Evolutionary conservation across 1,140 invertebrate species (phyloP), one percentile per base, ranked within the genome.

Genomic region (Sminthurides bifidus): DNA sequence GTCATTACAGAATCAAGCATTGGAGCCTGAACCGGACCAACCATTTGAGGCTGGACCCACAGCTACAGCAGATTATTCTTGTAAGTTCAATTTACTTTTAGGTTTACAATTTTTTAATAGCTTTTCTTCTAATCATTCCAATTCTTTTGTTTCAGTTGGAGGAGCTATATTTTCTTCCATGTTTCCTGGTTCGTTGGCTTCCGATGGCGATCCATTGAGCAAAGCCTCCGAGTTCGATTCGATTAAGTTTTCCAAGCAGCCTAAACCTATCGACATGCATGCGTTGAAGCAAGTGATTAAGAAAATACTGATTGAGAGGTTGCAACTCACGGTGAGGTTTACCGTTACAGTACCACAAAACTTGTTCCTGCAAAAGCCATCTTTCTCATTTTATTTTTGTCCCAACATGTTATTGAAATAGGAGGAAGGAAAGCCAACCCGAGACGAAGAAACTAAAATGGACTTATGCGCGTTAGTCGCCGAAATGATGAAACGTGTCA

Each of bases 261-360:
- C 59, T 1, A 61, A 61, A 41, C 59, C 55, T 0, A 58, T 61
- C 23, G 52, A 61, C 35, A 61, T 61, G 59, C 52, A 54, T 17
- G 23, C 15, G 21, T 30, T 61, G n/a, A 61, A 61, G 21, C 10
- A 12, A 17, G 21, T 26, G 14, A 52, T 61, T 30, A 15, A 49
- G 8, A 41, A 50, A 31, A 31, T 50, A 5, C 24, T 61, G 17
- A 51, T 2, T 12, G 17, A 27, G 1, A 50, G 37, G 12, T 35
- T 58, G 15, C 6, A 33, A 14, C 21, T 58, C 17, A 30, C 48
- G 15, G 54, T 56, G 49, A 56, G 38, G 5, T 5, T 41, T 41
- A 8, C 38, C n/a, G 38, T n/a, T 21, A 4, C 4, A 3, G 12
- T 45, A n/a, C n/a, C n/a, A n/a, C n/a, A n/a, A n/a, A n/a, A n/a